Percentiles rank a stretch among this genome's conserved stretches.
phyloP scores from a whole-genome alignment of 23 tunicate genomes.

The Diplosoma virens region DNA sequence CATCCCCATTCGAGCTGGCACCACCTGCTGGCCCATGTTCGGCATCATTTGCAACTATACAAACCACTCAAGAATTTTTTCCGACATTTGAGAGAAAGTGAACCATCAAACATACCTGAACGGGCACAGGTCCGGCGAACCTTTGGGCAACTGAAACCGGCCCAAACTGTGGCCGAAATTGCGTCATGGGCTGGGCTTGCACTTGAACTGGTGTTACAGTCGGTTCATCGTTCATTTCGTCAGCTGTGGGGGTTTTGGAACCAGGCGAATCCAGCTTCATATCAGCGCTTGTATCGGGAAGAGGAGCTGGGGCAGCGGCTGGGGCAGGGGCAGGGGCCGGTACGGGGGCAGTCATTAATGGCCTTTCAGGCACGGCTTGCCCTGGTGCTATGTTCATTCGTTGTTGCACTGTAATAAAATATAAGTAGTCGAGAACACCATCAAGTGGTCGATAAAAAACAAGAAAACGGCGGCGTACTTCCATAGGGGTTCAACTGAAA shows the following conservation, averaged over 20 bases:
- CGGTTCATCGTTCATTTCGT: slow-evolving; percentile 40
- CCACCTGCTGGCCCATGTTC: slow-evolving; percentile 50
- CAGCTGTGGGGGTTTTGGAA: slow-evolving; percentile 52
- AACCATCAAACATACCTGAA: slow-evolving; percentile 44
- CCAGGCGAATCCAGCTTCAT: slow-evolving; percentile 23
- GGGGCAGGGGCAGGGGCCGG: slow-evolving; percentile 14
- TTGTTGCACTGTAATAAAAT: slow-evolving; percentile 32
- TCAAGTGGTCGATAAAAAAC: too few relatives aligned
- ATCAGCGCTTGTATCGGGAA: not conserved
- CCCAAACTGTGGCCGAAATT: slow-evolving; percentile 44
- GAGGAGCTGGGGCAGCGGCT: slow-evolving; percentile 11
- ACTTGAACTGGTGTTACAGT: not conserved
- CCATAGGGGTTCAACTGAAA: slow-evolving; percentile 74
- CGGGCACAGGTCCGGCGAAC: slow-evolving; percentile 57
- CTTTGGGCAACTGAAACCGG: slow-evolving; percentile 56
- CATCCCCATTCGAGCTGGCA: slow-evolving; percentile 71
- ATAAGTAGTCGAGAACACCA: too few relatives aligned
- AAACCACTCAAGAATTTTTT: not conserved
- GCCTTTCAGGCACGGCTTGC: not conserved
- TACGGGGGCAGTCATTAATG: too few relatives aligned
- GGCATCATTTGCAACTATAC: slow-evolving; percentile 58
- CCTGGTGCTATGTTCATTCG: slow-evolving; percentile 43
- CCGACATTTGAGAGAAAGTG: not conserved
- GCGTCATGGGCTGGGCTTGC: not conserved
- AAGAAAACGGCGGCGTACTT: not conserved